Percentiles rank a stretch among this genome's conserved stretches.
Conservation (phyloP, 2,113 vertebrate species). For the zebrafish (Danio rerio) region DNA sequence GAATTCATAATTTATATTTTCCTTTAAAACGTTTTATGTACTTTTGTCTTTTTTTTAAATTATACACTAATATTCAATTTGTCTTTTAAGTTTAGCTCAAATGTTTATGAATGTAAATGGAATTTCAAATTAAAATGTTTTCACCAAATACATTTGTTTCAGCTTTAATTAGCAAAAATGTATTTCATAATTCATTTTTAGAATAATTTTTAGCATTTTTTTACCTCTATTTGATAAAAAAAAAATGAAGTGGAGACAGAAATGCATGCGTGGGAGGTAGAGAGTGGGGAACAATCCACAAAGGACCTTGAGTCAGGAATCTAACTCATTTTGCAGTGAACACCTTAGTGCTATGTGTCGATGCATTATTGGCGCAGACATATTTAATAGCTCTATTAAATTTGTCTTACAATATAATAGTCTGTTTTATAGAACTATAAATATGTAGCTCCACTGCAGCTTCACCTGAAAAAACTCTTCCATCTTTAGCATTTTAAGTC, state of each 20-base stretch:
- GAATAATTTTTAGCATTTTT: too few species aligned
- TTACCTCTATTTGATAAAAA: too few species aligned
- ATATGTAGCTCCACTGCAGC: constrained; percentile 4
- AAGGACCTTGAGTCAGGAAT: too few species aligned
- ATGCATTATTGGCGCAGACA: too few species aligned
- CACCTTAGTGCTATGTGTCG: too few species aligned
- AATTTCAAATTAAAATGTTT: neutral
- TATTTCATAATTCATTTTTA: neutral
- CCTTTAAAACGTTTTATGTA: too few species aligned
- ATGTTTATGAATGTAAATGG: neutral
- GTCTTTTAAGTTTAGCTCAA: neutral
- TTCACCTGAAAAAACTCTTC: neutral
- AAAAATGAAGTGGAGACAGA: too few species aligned
- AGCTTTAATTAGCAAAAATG: neutral
- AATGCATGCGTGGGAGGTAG: too few species aligned
- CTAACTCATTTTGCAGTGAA: too few species aligned
- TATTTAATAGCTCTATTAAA: neutral
- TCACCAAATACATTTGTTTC: neutral
- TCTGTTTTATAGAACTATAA: neutral
- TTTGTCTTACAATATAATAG: neutral
- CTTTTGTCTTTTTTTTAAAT: too few species aligned
- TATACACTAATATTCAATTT: neutral
- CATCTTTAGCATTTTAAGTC: constrained; percentile 39
- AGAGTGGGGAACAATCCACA: too few species aligned
- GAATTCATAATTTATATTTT: neutral